Evolutionary conservation across 2,797 vertebrate genomes (phyloP), one percentile per base, ranked within the genome.

Genomic region (Liparis tanakae): DNA sequence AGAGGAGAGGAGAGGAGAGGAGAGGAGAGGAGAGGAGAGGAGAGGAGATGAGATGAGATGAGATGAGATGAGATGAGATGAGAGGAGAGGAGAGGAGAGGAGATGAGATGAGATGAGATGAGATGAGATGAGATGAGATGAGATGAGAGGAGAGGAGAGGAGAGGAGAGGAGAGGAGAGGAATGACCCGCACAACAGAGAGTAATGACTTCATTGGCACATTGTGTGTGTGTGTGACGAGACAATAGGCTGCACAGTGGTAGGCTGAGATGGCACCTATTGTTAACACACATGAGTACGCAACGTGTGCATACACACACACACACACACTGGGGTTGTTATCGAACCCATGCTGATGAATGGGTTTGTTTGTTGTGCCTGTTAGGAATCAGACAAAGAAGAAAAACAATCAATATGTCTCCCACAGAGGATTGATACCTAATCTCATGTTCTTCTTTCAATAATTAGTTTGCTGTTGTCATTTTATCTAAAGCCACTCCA

Each of bases 201-300:
- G 66, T 43, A 75, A 74, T 78, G 84, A 78, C 76, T 55, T 61
- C 20, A 59, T 14, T 48, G 66, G 69, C 72, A 59, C 76, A 69
- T 58, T 17, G 68, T 61, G 76, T 60, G 54, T 55, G 69, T 64
- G 61, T 69, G 51, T 66, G 50, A 72, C 56, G 61, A 83, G 61
- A 89, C 87, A 88, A 89, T 87, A 65, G 83, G 20, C 9, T 41
- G 43, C 64, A 69, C 72, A 87, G 37, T 78, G 76, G 74, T 83
- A 59, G 79, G 78, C 75, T 72, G 89, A 74, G 87, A 91, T 83
- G 75, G 88, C 79, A 65, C 73, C 85, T 75, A 91, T 93, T 93
- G 89, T 91, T 71, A 33, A 53, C 69, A 70, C 71, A 70, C 70
- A 76, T 20, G 44, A 78, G 69, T 71, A 34, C 39, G 64, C 76